Percentiles rank a stretch among this genome's conserved stretches.
phyloP scores from a whole-genome alignment of 2,113 vertebrate genomes.

The Chaetops frenatus region DNA sequence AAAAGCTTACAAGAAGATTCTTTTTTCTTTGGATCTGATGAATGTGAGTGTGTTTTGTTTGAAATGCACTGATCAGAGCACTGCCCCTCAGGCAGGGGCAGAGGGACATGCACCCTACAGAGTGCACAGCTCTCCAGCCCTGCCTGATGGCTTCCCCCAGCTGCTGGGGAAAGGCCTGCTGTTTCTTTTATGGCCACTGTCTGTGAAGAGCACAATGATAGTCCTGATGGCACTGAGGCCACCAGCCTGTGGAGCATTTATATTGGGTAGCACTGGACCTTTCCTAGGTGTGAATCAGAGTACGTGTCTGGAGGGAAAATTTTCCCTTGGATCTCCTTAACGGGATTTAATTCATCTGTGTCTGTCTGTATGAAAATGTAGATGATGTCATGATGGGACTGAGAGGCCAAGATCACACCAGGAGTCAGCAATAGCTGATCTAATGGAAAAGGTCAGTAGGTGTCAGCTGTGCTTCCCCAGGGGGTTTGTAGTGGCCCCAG shows the following conservation, averaged over 20 bases:
- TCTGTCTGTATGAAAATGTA: background rate
- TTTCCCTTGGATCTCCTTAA: background rate
- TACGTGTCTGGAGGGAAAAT: background rate
- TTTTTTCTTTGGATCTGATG: background rate
- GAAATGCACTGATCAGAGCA: background rate
- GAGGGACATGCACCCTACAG: background rate
- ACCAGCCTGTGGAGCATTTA: accelerated
- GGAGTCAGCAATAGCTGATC: background rate
- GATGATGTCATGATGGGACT: background rate
- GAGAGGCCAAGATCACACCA: background rate
- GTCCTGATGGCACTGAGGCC: background rate
- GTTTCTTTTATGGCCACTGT: background rate
- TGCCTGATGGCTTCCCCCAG: background rate
- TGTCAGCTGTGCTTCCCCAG: background rate
- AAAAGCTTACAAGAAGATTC: background rate
- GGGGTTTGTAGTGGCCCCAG: background rate
- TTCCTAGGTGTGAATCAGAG: background rate
- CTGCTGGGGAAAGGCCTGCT: background rate
- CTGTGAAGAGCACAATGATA: background rate
- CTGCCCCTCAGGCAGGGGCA: background rate
- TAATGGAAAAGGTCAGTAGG: background rate
- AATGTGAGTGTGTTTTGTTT: background rate
- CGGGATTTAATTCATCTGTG: background rate
- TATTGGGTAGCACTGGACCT: background rate
- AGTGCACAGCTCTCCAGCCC: background rate